Percentiles rank a stretch among this genome's conserved stretches.
Evolutionary conservation across 2,113 vertebrate species (phyloP).

Genomic region (Craseonycteris thonglongyai): DNA sequence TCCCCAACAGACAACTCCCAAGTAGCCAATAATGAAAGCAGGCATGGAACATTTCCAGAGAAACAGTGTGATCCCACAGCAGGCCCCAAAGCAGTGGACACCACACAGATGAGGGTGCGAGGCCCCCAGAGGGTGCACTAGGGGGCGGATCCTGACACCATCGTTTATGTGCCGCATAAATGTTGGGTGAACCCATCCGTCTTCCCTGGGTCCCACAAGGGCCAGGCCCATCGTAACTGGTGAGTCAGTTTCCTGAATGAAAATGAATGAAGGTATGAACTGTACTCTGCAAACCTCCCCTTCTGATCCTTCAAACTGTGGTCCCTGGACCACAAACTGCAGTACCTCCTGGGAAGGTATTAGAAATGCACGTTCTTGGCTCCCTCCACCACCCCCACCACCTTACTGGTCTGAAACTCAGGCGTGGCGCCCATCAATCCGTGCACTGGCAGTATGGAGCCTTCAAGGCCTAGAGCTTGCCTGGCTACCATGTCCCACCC

Average conservation of each 20-base stretch:
- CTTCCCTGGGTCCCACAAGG: background rate
- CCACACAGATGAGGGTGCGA: background rate
- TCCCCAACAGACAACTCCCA: background rate
- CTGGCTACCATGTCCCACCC: background rate
- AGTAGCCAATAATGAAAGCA: background rate
- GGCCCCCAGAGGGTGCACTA: background rate
- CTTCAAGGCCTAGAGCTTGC: background rate
- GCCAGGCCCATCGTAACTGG: background rate
- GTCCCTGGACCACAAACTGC: background rate
- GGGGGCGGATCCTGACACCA: background rate
- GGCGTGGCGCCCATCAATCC: background rate
- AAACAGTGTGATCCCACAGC: background rate
- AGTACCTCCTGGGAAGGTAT: background rate
- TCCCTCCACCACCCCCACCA: background rate
- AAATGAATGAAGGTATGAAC: background rate
- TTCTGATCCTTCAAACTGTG: background rate
- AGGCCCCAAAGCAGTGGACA: background rate
- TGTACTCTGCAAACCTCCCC: background rate
- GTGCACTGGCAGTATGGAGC: background rate
- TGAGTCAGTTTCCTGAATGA: background rate
- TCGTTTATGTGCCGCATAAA: background rate
- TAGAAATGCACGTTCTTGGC: background rate
- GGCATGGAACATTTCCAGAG: background rate
- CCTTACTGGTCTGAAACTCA: background rate
- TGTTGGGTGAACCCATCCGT: background rate